These are phyloP conservation scores for Yponomeuta malinellus DNA, from an alignment of 2,888 invertebrate genomes.

Conservation along the genomic window DNA sequence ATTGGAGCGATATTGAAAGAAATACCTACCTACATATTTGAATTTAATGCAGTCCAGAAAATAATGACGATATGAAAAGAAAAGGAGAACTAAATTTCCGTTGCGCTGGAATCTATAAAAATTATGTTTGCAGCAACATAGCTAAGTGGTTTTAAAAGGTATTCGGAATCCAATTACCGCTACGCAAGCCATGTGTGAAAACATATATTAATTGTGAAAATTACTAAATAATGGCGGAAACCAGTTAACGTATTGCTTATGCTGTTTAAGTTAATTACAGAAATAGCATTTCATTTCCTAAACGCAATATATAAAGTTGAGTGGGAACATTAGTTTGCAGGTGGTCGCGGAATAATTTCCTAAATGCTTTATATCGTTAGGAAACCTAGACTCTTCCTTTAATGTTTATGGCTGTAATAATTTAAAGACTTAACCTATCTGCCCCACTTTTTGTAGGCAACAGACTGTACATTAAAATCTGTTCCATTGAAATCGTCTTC, in stretches of 20 bases:
- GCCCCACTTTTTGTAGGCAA: not conserved
- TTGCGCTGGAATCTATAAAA: not conserved
- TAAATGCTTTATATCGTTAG: conserved; percentile 11
- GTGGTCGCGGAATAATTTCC: conserved; percentile 7
- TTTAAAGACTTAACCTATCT: not conserved
- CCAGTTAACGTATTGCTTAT: not conserved
- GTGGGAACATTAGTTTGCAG: conserved; percentile 4
- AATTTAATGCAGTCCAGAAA: no score
- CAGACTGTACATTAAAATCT: not conserved
- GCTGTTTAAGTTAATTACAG: not conserved
- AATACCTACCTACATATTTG: no score
- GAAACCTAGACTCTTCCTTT: not conserved
- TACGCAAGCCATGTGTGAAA: not conserved
- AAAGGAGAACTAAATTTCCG: not conserved
- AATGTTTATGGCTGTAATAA: not conserved
- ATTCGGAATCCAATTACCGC: not conserved
- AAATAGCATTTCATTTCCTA: conserved; percentile 8
- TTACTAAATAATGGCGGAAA: not conserved
- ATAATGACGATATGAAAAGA: not conserved
- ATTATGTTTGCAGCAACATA: not conserved
- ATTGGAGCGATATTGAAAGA: no score
- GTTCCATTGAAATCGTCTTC: no score
- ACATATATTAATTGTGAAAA: not conserved
- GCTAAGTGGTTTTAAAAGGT: not conserved
- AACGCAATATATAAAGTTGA: not conserved